Conservation (phyloP, 2,797 vertebrate genomes). For the Cossypha caffra region DNA sequence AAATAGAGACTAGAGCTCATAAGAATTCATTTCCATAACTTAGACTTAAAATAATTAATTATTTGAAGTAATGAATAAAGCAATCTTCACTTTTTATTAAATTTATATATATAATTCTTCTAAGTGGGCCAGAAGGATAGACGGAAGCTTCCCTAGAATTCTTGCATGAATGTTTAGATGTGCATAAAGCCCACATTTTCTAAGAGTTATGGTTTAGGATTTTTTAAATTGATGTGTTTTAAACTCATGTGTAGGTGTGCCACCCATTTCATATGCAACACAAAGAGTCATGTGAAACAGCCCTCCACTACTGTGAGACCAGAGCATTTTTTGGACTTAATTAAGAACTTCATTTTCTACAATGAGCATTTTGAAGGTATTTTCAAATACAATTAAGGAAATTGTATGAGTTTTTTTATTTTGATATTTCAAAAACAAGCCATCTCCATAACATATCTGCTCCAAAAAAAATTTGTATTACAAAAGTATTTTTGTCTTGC, state of each 20-base stretch:
- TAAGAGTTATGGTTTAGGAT: not conserved
- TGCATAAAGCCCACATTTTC: not conserved
- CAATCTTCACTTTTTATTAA: not conserved
- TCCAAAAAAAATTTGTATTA: not conserved
- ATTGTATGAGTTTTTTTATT: not conserved
- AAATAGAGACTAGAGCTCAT: not conserved
- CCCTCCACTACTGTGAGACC: not conserved
- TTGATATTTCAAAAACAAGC: accelerated
- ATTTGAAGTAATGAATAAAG: not conserved
- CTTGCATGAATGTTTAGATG: not conserved
- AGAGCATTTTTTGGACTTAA: not conserved
- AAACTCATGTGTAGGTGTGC: not conserved
- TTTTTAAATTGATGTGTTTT: not conserved
- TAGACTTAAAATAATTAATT: not conserved
- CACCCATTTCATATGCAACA: not conserved
- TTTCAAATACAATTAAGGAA: not conserved
- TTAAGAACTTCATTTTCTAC: not conserved
- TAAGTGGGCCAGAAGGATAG: not conserved
- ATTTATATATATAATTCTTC: not conserved
- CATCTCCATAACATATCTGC: not conserved
- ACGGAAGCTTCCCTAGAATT: not conserved
- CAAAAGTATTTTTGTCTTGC: not conserved
- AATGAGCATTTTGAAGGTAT: not conserved
- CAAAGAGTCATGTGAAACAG: not conserved
- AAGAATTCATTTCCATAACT: not conserved